Evolutionary conservation across 1,140 invertebrate species (phyloP), one percentile per base, ranked within the genome.

Genomic region (Drosophila quadrilineata): DNA sequence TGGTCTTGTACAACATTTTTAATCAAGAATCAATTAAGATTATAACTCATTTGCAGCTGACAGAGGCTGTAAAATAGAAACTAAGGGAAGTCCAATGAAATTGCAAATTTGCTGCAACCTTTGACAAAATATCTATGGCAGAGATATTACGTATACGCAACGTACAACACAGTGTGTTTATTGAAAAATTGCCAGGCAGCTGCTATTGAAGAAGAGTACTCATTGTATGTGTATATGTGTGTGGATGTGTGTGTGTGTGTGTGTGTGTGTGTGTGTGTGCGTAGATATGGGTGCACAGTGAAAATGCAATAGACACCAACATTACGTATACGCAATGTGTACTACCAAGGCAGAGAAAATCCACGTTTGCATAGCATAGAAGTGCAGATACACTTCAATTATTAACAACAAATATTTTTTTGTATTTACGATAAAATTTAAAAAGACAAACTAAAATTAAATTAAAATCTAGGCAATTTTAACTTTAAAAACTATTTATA

Each of bases 51-150:
- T 28, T 36, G 21, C 29, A 60, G 40, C 57, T 33, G 36, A 40
- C 46, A 19, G n/a, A n/a, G n/a, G n/a, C n/a, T n/a, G n/a, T n/a
- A 69, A 70, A 70, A 60, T 50, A 70, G 63, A 72, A 52, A 71
- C 65, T 36, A 29, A 48, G 2, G 50, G 53, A 50, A 46, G 35
- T 10, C 36, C 19, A 46, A 52, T 46, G 29, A 43, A 21, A n/a
- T 29, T 12, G 40, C 59, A 62, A 76, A 65, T 68, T 65, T 76
- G 80, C 66, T 43, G 56, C 58, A 56, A 71, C 36, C 31, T 63
- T 80, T 71, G 75, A 28, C 49, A 45, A 66, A 40, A 50, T 46
- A 17, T 50, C 12, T 17, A 24, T 6, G 26, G 41, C 50, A n/a
- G n/a, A n/a, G 6, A 49, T 10, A 59, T 69, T 60, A 59, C 68